Conservation (phyloP, 2,797 vertebrate genomes). For the Pantherophis alleghaniensis region DNA sequence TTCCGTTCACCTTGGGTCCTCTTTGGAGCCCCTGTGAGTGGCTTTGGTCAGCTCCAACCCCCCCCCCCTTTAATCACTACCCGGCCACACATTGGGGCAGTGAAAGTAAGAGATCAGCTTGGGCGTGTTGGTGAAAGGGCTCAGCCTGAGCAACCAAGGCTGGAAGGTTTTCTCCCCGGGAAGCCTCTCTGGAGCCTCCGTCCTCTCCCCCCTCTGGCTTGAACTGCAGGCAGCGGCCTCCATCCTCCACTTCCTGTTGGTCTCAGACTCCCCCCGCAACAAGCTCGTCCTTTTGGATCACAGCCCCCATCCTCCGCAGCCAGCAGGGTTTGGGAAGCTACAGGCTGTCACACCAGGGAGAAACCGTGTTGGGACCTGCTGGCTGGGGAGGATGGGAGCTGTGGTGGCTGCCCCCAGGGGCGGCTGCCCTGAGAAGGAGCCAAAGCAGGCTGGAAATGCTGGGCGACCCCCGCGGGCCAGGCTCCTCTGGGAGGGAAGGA, state of each 20-base stretch:
- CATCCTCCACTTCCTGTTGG: not conserved
- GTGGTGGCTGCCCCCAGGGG: no score
- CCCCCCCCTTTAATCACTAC: not conserved
- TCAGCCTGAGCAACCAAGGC: not conserved
- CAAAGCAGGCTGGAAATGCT: not conserved
- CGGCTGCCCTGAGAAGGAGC: not conserved
- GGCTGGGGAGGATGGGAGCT: not conserved
- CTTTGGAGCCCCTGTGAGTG: not conserved
- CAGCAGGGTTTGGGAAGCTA: not conserved
- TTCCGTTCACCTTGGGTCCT: not conserved
- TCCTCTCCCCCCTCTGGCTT: no score
- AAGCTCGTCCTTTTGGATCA: not conserved
- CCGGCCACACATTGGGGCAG: not conserved
- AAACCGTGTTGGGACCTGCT: not conserved
- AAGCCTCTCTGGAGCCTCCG: no score
- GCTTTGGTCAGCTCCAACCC: not conserved
- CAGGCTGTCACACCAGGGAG: not conserved
- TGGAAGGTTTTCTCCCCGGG: not conserved
- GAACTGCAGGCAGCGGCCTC: not conserved
- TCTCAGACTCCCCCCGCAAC: not conserved
- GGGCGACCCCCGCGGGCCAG: not conserved
- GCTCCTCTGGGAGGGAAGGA: not conserved
- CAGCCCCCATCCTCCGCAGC: not conserved
- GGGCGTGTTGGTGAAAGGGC: not conserved
- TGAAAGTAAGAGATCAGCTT: not conserved